Conservation (phyloP, 2,113 vertebrate species). For the Gadus macrocephalus region DNA sequence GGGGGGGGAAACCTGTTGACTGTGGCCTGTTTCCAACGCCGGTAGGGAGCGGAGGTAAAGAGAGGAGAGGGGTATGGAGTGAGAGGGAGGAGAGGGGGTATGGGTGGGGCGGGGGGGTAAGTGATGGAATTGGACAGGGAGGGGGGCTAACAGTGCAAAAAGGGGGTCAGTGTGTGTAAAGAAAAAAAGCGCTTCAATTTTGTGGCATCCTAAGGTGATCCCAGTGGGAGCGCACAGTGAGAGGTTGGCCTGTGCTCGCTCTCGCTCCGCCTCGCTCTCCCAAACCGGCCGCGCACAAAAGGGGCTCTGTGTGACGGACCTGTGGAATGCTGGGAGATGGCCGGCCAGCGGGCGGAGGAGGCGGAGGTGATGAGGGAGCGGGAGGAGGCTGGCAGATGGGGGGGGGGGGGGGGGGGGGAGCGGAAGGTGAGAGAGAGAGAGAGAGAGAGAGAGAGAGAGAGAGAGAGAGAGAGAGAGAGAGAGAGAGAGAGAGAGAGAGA, state of each 20-base stretch:
- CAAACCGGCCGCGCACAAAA: constrained; percentile 58
- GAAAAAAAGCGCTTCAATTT: constrained; percentile 24
- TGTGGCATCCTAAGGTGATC: constrained; percentile 67
- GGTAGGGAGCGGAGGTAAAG: constrained; percentile 6
- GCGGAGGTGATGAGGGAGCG: constrained; percentile 38
- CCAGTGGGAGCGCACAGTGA: constrained; percentile 41
- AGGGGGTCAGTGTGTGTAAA: constrained; percentile 18
- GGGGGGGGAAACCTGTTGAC: constrained; percentile 34
- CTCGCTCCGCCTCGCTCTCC: constrained; percentile 31
- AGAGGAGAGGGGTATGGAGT: constrained; percentile 28
- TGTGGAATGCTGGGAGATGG: constrained; percentile 67
- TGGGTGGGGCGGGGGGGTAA: constrained; percentile 7
- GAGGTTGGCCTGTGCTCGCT: constrained; percentile 45
- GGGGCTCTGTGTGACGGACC: constrained; percentile 65
- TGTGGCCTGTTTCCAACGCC: constrained; percentile 51
- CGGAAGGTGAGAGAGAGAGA: not conserved
- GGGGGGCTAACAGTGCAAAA: constrained; percentile 6
- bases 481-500: no score
- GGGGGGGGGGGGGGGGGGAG: constrained; percentile 22
- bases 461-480: no score
- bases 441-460: no score
- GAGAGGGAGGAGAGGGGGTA: constrained; percentile 1
- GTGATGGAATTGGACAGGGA: no score
- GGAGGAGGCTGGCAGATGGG: not conserved
- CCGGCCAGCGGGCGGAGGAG: constrained; percentile 39